These are phyloP conservation scores for Ennomos quercinarius DNA, from an alignment of 2,888 invertebrate species.

Conservation along the genomic window DNA sequence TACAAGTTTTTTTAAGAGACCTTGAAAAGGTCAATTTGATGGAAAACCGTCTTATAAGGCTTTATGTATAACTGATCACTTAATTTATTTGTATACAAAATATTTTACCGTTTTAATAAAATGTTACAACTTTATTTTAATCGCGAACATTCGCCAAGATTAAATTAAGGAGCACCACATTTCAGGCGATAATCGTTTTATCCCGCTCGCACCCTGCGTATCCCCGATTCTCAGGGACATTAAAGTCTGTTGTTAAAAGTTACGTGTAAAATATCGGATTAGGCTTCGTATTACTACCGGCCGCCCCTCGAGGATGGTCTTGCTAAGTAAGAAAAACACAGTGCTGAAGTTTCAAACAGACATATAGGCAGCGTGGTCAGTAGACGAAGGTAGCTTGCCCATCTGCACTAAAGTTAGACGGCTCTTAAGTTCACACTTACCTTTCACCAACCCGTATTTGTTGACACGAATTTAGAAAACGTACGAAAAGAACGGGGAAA, in stretches of 20 bases:
- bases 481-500: too few species aligned
- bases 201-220: constrained; percentile 28
- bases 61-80: too few species aligned
- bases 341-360: constrained; percentile 9
- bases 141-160: constrained; percentile 28
- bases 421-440: too few species aligned
- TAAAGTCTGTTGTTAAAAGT: constrained; percentile 39
- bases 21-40: too few species aligned
- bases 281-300: constrained; percentile 39
- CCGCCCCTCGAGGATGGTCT: constrained; percentile 59
- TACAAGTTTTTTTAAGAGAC: too few species aligned
- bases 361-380: too few species aligned
- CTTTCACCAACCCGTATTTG: too few species aligned
- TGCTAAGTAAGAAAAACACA: constrained; percentile 16
- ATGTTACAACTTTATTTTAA: constrained; percentile 28
- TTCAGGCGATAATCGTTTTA: constrained; percentile 30
- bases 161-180: constrained; percentile 32
- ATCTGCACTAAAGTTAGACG: too few species aligned
- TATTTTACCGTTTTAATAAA: constrained; percentile 25
- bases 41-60: too few species aligned
- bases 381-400: too few species aligned
- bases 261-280: constrained; percentile 58
- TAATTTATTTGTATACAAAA: neutral
- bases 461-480: too few species aligned
- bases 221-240: constrained; percentile 39